Percentiles rank a stretch among this genome's conserved stretches.
Conservation (phyloP, 2,797 vertebrate genomes). For the Premnoplex brunnescens region DNA sequence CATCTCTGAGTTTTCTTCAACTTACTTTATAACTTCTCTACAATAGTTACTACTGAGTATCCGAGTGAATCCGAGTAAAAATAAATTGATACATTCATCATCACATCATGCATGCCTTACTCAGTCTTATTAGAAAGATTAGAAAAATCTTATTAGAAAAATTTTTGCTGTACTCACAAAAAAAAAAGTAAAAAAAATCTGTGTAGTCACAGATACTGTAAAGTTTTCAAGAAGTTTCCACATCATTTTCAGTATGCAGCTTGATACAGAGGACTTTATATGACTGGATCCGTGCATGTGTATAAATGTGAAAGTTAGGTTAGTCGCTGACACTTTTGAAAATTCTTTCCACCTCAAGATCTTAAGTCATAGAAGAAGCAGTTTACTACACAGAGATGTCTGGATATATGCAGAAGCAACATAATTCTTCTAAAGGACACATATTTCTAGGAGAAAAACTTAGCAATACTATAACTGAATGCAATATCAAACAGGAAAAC, state of each 20-base stretch:
- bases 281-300: not conserved
- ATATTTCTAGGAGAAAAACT: not conserved
- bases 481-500: not conserved
- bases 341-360: not conserved
- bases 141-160: not conserved
- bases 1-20: not conserved
- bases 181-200: not conserved
- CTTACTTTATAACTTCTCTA: not conserved
- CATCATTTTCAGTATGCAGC: not conserved
- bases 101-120: not conserved
- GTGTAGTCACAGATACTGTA: not conserved
- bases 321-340: not conserved
- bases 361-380: not conserved
- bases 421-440: not conserved
- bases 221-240: not conserved
- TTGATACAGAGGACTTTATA: not conserved
- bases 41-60: not conserved
- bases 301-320: not conserved
- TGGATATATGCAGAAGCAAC: not conserved
- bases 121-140: not conserved
- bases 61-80: not conserved
- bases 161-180: not conserved
- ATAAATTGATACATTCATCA: not conserved
- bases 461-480: not conserved
- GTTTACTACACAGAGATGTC: not conserved